Evolutionary conservation across 2,113 vertebrate genomes (phyloP), one percentile per base, ranked within the genome.

Genomic region (Serinus canaria): DNA sequence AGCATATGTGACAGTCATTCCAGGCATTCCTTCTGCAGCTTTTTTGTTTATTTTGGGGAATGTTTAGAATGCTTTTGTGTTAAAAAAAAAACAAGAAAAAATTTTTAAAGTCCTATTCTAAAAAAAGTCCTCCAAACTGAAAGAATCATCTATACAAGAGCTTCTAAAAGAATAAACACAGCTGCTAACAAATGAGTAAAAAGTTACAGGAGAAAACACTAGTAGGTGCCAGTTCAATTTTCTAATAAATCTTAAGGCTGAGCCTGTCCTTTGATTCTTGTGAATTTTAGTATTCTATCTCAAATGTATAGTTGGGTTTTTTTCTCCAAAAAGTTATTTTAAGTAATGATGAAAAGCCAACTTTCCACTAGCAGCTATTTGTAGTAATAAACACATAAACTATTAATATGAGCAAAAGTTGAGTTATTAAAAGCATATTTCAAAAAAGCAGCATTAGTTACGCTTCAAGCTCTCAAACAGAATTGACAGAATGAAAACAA

Each of bases 31-130:
- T 93, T 72, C 37, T 37, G 12, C 30, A 90, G 69, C 18, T 89
- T 92, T 96, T 62, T 89, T 94, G 76, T 94, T 93, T 96, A 70
- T 96, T 85, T 63, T 58, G 37, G 52, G 53, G 59, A 90, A 90
- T 1, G 1, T 60, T 77, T 60, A 89, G 60, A 87, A 89, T 23
- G 37, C 11, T 81, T 90, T 83, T 89, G 50, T 43, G 47, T 60
- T 16, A 3, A 10, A n/a, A 49, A 63, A 79, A 62, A 70, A 33
- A 43, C 53, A 74, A 64, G 62, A 8, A 16, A 13, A 49, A 8
- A 12, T 4, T 19, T 6, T 4, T 23, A 33, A n/a, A 73, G 21
- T 39, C 31, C 6, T 47, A 18, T 56, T 83, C 73, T 28, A 1
- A 22, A 67, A 70, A 77, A 78, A 44, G 4, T 10, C 24, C 31